Conservation (phyloP, 2,797 vertebrate species). For the Gila robusta region DNA sequence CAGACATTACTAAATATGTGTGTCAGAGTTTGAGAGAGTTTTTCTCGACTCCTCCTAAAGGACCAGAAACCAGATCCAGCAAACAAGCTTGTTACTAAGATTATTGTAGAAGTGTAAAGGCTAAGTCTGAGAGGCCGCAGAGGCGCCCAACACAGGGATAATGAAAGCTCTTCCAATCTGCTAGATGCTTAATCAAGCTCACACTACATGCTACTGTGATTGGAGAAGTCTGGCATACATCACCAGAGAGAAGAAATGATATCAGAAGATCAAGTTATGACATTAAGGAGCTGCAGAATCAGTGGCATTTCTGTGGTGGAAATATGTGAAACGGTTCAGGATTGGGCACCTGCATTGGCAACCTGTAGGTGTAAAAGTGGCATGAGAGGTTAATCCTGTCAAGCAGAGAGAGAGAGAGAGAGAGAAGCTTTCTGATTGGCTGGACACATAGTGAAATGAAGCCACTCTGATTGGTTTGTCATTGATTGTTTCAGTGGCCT, state of each 20-base stretch:
- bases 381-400: not conserved
- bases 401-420: conserved; percentile 23
- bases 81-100: conserved; percentile 68
- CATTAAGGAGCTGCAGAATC: not conserved
- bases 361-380: not conserved
- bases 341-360: not conserved
- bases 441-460: conserved; percentile 60
- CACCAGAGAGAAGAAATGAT: not conserved
- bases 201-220: conserved; percentile 25
- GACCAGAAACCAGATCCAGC: not conserved
- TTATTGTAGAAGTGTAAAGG: conserved; percentile 62
- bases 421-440: conserved; percentile 36
- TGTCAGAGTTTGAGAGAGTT: not conserved
- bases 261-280: not conserved
- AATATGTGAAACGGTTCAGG: not conserved
- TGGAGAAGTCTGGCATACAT: not conserved
- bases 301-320: not conserved
- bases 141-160: conserved; percentile 56
- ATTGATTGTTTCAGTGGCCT: conserved; percentile 68
- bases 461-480: conserved; percentile 64
- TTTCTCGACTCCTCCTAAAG: not conserved
- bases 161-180: conserved; percentile 67
- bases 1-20: not conserved
- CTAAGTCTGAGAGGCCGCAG: conserved; percentile 61
- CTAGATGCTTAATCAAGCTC: conserved; percentile 66